phyloP scores from a whole-genome alignment of 2,888 invertebrate species.

The Hyppa rectilinea region DNA sequence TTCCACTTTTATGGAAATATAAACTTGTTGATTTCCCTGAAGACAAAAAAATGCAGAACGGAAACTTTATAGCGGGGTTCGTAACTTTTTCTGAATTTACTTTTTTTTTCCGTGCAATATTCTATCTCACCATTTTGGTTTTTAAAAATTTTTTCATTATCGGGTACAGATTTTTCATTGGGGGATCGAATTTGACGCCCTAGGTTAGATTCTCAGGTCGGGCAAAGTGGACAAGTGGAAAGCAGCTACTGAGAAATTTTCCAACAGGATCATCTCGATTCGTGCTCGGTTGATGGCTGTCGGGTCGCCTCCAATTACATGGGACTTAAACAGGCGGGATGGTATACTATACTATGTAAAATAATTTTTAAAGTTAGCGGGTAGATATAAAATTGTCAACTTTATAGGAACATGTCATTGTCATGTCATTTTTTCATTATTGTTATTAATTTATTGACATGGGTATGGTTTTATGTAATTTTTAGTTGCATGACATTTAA shows the following conservation, averaged over 20 bases:
- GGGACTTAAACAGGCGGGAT: background rate
- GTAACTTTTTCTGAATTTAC: background rate
- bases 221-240: too few species aligned
- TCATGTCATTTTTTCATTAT: too few species aligned
- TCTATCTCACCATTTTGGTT: background rate
- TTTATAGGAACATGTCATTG: too few species aligned
- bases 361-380: background rate
- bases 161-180: background rate
- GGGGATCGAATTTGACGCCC: too few species aligned
- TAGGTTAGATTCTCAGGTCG: too few species aligned
- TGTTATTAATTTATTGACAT: too few species aligned
- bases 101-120: background rate
- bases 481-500: too few species aligned
- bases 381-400: background rate
- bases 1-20: constrained; percentile 23
- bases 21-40: constrained; percentile 40
- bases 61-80: background rate
- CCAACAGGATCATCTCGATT: too few species aligned
- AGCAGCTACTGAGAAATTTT: too few species aligned
- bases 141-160: background rate
- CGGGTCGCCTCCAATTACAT: too few species aligned
- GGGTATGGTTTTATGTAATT: too few species aligned
- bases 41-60: constrained; percentile 28
- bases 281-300: too few species aligned
- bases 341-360: background rate